phyloP scores from a whole-genome alignment of 2,797 vertebrate genomes.

The Oophaga sylvatica region DNA sequence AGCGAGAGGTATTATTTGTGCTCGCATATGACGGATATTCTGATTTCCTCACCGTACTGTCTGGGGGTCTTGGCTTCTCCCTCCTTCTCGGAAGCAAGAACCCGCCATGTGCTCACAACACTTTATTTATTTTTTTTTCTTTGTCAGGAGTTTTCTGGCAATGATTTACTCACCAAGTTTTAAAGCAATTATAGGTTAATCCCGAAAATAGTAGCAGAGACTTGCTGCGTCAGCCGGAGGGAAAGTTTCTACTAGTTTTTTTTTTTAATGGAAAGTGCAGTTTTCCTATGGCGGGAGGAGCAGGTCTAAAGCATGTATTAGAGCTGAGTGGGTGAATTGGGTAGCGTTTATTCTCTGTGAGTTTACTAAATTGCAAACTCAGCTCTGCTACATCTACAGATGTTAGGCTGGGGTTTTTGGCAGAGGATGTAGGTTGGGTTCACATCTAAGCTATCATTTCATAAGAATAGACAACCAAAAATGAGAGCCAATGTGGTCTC shows the following conservation, averaged over 20 bases:
- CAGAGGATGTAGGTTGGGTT: background rate
- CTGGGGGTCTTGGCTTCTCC: background rate
- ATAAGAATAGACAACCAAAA: too few species aligned
- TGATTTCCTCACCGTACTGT: conserved; percentile 7
- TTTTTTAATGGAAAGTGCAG: background rate
- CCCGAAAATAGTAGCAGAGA: conserved; percentile 29
- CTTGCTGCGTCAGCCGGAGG: conserved; percentile 31
- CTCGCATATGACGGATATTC: background rate
- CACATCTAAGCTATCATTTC: too few species aligned
- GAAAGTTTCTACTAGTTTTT: background rate
- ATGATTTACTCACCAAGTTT: conserved; percentile 18
- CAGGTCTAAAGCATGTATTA: conserved; percentile 72
- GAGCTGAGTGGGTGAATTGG: background rate
- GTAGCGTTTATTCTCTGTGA: background rate
- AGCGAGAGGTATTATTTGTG: background rate
- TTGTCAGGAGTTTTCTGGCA: conserved; percentile 3
- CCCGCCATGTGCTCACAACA: conserved; percentile 16
- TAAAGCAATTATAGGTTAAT: conserved; percentile 46
- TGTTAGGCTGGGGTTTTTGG: background rate
- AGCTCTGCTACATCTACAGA: background rate
- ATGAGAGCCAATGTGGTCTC: too few species aligned
- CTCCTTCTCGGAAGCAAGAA: conserved; percentile 6
- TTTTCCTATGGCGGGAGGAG: conserved; percentile 72
- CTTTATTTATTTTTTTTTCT: conserved; percentile 7
- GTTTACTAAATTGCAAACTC: background rate